Conservation (phyloP, 2,113 vertebrate genomes). For the Anser brachyrhynchus region DNA sequence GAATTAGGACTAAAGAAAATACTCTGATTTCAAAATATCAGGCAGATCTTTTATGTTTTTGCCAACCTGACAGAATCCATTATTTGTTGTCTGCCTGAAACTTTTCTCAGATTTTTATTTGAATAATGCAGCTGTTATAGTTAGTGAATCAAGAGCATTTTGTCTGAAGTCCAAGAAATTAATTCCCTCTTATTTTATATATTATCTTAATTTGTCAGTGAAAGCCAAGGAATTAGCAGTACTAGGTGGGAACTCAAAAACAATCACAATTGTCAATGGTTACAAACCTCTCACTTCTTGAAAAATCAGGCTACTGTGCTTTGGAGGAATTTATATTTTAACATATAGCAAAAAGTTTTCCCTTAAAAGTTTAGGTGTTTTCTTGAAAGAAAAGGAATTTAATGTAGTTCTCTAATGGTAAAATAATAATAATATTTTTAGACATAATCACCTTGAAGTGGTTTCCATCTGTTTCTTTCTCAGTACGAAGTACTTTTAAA, state of each 20-base stretch:
- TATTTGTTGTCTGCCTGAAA: not conserved
- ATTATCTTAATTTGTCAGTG: not conserved
- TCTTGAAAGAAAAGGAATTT: not conserved
- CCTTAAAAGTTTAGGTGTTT: not conserved
- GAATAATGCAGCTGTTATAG: not conserved
- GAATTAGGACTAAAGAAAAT: not conserved
- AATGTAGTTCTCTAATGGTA: not conserved
- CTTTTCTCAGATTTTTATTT: not conserved
- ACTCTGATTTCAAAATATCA: not conserved
- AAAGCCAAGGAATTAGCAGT: not conserved
- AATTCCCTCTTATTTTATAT: not conserved
- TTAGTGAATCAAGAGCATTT: not conserved
- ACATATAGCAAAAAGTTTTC: not conserved
- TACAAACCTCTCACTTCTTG: not conserved
- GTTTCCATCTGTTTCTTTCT: not conserved
- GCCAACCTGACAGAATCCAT: not conserved
- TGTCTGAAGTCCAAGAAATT: not conserved
- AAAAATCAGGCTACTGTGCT: not conserved
- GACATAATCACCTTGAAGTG: not conserved
- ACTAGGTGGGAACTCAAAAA: not conserved
- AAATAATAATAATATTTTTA: not conserved
- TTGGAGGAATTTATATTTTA: not conserved
- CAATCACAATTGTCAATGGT: not conserved
- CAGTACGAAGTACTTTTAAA: not conserved
- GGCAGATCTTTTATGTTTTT: not conserved